Conservation (phyloP, 2,113 vertebrate genomes). For the Ahaetulla prasina region DNA sequence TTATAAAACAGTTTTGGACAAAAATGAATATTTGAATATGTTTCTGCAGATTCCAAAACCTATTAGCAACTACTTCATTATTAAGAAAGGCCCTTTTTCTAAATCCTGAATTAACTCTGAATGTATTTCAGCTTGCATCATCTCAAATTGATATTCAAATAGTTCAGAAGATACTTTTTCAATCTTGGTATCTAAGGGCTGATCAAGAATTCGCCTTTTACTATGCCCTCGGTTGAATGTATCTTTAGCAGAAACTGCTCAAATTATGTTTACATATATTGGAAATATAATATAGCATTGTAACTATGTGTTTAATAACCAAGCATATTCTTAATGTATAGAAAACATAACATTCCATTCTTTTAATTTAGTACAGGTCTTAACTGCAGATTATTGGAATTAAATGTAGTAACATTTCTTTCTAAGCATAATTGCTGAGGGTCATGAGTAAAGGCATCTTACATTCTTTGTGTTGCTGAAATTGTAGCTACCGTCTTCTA, state of each 20-base stretch:
- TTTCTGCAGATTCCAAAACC: not conserved
- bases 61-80: not conserved
- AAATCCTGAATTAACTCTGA: not conserved
- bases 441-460: not conserved
- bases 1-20: not conserved
- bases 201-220: not conserved
- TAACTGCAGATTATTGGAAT: not conserved
- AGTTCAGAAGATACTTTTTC: not conserved
- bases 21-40: not conserved
- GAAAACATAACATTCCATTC: not conserved
- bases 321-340: not conserved
- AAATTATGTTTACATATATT: not conserved
- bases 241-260: not conserved
- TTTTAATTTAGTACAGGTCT: not conserved
- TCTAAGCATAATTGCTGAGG: not conserved
- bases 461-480: not conserved
- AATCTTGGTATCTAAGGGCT: not conserved
- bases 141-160: not conserved
- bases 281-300: not conserved
- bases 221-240: not conserved
- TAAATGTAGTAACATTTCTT: not conserved
- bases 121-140: not conserved
- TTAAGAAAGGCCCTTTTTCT: not conserved
- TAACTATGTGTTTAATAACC: not conserved
- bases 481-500: not conserved